A percentile compares a stretch with the other conserved stretches of the same genome.
Conservation (phyloP, 2,888 invertebrate genomes). For the Perithous albicinctus region DNA sequence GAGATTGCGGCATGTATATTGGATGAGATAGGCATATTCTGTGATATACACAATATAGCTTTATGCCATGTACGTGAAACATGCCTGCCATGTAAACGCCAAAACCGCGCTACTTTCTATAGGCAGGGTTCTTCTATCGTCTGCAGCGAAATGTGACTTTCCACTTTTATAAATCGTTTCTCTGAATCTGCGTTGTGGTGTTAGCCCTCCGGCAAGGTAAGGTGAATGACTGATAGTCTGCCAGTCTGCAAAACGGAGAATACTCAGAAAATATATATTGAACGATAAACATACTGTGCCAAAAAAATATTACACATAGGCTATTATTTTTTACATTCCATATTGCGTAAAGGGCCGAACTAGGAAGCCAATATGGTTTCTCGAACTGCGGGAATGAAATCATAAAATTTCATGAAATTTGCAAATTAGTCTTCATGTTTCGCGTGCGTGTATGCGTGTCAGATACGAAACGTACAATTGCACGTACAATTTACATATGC, state of each 20-base stretch:
- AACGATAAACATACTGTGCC: background rate
- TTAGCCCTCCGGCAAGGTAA: constrained; percentile 15
- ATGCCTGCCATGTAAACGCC: background rate
- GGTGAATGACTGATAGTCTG: constrained; percentile 30
- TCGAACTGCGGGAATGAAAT: too few species aligned
- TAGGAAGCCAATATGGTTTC: too few species aligned
- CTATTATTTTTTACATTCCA: background rate
- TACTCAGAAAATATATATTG: constrained; percentile 3
- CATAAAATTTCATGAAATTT: too few species aligned
- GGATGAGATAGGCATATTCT: constrained; percentile 60
- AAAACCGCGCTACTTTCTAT: background rate
- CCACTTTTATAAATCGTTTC: constrained; percentile 52
- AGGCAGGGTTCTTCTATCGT: background rate
- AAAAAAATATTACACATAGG: background rate
- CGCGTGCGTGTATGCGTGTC: too few species aligned
- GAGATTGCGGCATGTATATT: constrained; percentile 72
- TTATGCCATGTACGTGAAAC: constrained; percentile 2
- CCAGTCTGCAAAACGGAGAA: background rate
- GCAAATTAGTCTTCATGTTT: too few species aligned
- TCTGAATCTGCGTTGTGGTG: constrained; percentile 21
- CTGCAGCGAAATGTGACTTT: constrained; percentile 14
- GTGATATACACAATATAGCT: background rate
- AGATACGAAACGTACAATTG: too few species aligned
- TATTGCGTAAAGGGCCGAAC: too few species aligned
- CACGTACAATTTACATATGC: too few species aligned